Evolutionary conservation across 2,888 invertebrate species (phyloP), one percentile per base, ranked within the genome.

Genomic region (Sicus ferrugineus): DNA sequence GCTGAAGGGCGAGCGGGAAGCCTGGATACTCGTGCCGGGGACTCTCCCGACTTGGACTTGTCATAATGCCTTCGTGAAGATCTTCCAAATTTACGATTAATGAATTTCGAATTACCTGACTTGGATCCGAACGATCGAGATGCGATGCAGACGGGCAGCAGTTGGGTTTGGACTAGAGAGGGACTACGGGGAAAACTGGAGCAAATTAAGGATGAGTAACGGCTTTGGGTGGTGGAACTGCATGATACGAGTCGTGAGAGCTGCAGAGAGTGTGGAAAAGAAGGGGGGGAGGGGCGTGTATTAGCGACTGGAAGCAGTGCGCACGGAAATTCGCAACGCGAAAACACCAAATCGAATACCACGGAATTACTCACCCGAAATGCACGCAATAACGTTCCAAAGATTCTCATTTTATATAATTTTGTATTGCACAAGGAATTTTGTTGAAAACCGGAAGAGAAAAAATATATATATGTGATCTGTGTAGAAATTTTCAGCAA

Each of bases 371-470:
- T 74, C 50, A 79, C 79, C 48, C 75, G 76, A 9, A 79, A 48
- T 28, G 75, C 73, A 50, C 73, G 75, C 5, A 76, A 69, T 52
- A 77, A 67, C 74, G 74, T 77, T 34, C 77, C 77, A 72, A 77
- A 76, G 34, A 79, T 54, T 50, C 77, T 73, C 79, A 79, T 79
- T 67, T 42, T 71, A 38, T 56, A 64, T 54, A 42, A 72, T 62
- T 70, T 73, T 59, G 58, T 66, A 67, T 72, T 71, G 56, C 71
- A 72, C 73, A 70, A 72, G 54, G 72, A 75, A 70, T 70, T 72
- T 71, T 19, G 66, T 58, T 42, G 46, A 23, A 74, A 75, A 75
- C 73, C 69, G 68, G 70, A 73, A 71, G 70, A 68, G 63, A 68
- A 68, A 70, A 61, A 65, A 54, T 68, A 58, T 68, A 58, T 70